Evolutionary conservation across 2,888 invertebrate genomes (phyloP).

Genomic region (Apotomis betuletana): DNA sequence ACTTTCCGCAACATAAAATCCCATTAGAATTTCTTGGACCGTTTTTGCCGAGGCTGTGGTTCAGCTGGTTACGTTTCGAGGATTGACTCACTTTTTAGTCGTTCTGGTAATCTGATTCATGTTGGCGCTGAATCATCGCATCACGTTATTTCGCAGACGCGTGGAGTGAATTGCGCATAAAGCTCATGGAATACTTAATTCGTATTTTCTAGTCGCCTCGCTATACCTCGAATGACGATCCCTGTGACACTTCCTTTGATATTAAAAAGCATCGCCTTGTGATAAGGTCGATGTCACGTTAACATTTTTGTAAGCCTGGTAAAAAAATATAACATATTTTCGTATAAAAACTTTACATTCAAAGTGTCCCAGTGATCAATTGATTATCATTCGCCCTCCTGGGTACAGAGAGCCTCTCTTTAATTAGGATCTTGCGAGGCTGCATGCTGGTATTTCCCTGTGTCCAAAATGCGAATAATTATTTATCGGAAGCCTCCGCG

Average conservation of each 20-base stretch:
- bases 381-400: no score
- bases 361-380: no score
- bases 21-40: constrained; percentile 24
- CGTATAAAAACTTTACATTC: no score
- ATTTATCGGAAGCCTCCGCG: not conserved
- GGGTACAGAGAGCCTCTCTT: no score
- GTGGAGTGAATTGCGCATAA: not conserved
- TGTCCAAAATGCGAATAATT: not conserved
- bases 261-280: no score
- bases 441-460: no score
- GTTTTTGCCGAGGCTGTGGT: constrained; percentile 10
- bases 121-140: constrained; percentile 11
- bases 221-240: not conserved
- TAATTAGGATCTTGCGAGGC: no score
- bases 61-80: constrained; percentile 14
- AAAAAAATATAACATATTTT: no score
- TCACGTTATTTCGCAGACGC: not conserved
- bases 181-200: not conserved
- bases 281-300: no score
- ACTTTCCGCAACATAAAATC: constrained; percentile 34
- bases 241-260: no score
- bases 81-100: constrained; percentile 9
- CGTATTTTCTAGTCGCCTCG: not conserved
- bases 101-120: constrained; percentile 27
- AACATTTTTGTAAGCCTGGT: no score